Evolutionary conservation across 2,888 invertebrate species (phyloP).

Genomic region (Amiota communis): DNA sequence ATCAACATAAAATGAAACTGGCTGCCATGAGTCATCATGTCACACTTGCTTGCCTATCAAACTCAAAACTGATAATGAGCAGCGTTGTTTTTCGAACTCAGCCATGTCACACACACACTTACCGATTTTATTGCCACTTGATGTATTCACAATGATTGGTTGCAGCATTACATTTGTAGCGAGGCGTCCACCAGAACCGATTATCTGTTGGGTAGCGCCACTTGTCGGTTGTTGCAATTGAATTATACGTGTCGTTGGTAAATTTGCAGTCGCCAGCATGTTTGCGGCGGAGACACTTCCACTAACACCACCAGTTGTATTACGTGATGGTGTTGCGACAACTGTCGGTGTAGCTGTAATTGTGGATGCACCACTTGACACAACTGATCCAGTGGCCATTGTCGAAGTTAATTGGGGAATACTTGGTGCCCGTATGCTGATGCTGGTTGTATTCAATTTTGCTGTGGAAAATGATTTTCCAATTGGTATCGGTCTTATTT

Average conservation of each 20-base stretch:
- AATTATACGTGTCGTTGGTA: slow-evolving; percentile 71
- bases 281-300: slow-evolving; percentile 50
- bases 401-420: slow-evolving; percentile 65
- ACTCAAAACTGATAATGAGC: too few species aligned
- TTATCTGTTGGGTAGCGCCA: slow-evolving; percentile 68
- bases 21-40: too few species aligned
- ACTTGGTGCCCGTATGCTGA: slow-evolving; percentile 72
- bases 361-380: slow-evolving; percentile 51
- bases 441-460: slow-evolving; percentile 71
- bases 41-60: too few species aligned
- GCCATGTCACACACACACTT: slow-evolving; percentile 10
- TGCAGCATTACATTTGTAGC: slow-evolving; percentile 72
- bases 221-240: slow-evolving; percentile 71
- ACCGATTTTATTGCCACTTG: slow-evolving; percentile 68
- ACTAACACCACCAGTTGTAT: slow-evolving; percentile 47
- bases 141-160: slow-evolving; percentile 71
- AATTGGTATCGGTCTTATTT: slow-evolving; percentile 71
- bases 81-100: slow-evolving; percentile 17
- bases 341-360: slow-evolving; percentile 59
- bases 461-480: slow-evolving; percentile 69
- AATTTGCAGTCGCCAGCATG: slow-evolving; percentile 65
- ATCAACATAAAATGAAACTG: too few species aligned
- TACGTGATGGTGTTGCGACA: slow-evolving; percentile 46
- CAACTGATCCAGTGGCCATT: slow-evolving; percentile 47
- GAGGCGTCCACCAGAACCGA: slow-evolving; percentile 67